Percentiles rank a stretch among this genome's conserved stretches.
These are phyloP conservation scores for Eidolon helvum DNA, from an alignment of 2,113 vertebrate genomes.

Conservation along the genomic window DNA sequence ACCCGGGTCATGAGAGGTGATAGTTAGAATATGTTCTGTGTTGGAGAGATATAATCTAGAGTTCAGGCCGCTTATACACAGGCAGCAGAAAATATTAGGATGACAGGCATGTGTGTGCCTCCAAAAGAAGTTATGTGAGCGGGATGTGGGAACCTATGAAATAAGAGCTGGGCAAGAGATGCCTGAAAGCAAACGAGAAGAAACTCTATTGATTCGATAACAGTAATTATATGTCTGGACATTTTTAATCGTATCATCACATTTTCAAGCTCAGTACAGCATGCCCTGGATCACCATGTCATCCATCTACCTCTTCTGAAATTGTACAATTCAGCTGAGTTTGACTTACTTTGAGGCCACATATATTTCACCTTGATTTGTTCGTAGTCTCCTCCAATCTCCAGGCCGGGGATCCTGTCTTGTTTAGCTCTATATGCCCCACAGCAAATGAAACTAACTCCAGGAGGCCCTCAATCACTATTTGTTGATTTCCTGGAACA, in stretches of 20 bases:
- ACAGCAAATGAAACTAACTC: not conserved
- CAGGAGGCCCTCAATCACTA: not conserved
- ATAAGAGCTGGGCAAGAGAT: not conserved
- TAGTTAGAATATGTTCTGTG: not conserved
- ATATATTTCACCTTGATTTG: not conserved
- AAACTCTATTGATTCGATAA: not conserved
- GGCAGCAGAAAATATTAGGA: not conserved
- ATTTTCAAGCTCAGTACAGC: not conserved
- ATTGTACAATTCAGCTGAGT: not conserved
- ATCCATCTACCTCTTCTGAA: not conserved
- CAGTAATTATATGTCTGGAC: not conserved
- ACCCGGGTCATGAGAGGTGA: not conserved
- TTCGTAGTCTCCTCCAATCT: not conserved
- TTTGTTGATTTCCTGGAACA: not conserved
- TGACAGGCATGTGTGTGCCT: not conserved
- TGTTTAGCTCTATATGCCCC: not conserved
- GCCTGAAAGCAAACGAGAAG: not conserved
- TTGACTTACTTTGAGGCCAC: not conserved
- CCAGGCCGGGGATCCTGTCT: not conserved
- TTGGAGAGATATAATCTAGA: not conserved
- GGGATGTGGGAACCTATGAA: not conserved
- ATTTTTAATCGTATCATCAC: not conserved
- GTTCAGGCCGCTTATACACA: not conserved
- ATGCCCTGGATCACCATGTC: not conserved
- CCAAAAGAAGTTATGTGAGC: not conserved